Evolutionary conservation across 2,113 vertebrate genomes (phyloP).

Genomic region (Noctilio leporinus): DNA sequence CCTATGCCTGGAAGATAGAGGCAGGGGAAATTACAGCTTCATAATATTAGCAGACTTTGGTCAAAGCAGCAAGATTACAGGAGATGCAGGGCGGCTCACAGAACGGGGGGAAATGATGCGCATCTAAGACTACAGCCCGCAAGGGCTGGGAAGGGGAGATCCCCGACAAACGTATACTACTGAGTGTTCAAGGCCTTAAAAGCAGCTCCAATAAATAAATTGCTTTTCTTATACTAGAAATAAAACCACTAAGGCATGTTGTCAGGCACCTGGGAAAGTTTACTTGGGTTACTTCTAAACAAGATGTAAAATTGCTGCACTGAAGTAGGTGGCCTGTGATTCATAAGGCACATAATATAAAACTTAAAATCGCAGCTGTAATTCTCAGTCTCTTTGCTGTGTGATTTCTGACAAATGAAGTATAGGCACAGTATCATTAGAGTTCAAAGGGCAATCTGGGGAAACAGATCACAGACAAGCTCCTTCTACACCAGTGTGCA

Average conservation of each 20-base stretch:
- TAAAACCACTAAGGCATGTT: too few species aligned
- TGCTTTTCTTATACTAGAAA: background rate
- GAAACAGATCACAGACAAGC: too few species aligned
- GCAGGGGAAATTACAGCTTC: background rate
- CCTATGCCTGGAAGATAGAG: background rate
- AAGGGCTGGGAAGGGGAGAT: background rate
- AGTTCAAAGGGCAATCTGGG: background rate
- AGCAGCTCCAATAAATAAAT: background rate
- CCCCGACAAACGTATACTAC: background rate
- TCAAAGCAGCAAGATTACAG: background rate
- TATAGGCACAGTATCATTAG: accelerated
- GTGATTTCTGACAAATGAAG: background rate
- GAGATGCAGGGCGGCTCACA: background rate
- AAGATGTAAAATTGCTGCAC: background rate
- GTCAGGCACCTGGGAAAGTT: background rate
- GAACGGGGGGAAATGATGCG: background rate
- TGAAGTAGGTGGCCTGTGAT: background rate
- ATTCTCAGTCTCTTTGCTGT: background rate
- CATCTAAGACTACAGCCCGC: accelerated
- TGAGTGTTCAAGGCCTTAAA: background rate
- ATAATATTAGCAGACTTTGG: background rate
- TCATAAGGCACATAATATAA: accelerated
- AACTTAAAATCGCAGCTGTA: background rate
- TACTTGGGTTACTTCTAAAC: background rate
- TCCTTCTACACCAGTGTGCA: background rate